Base-by-base conservation (phyloP, 2,113 vertebrate genomes). In the Accipiter virgatus region DNA sequence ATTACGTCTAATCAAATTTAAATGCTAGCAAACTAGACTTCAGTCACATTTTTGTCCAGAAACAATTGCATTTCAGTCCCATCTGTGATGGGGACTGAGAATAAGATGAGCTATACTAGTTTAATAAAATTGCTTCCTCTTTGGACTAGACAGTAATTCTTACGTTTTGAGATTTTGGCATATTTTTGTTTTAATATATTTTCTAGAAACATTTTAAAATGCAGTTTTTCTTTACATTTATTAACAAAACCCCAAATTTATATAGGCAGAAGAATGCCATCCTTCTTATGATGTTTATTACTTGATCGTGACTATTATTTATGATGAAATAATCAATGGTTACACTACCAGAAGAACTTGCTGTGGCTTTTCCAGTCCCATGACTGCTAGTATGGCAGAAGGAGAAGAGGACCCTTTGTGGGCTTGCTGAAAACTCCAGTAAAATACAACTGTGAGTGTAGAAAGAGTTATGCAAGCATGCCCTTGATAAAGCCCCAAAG, bases 1-100 rank as follows among this genome's bases (percentile, higher is more conserved):
- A 95, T 97, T 97, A 96, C 55, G 0, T 93, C 73, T 95, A 96
- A 95, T 95, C 93, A 94, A 84, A 91, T 89, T 95, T 70, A 96
- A 96, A 95, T 94, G 81, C 84, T 45, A 79, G 74, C 81, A 85
- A 80, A 90, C 81, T 87, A 94, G 93, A 90, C 47, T 90, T 93
- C 87, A 93, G 91, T 91, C 89, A 88, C 63, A 78, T 85, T 85
- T 97, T 91, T 91, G 58, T 93, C 81, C 71, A 59, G 81, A 93
- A 96, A 70, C 84, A 94, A 88, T 93, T 95, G 84, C 4, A 2
- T 90, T 95, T 91, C 89, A 85, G 66, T 87, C 84, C 87, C 89
- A 86, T 96, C 94, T 93, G 86, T 86, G 81, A 68, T 90, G 81
- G 62, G 50, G 48, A 55, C 78, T 73, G 73, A 77, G 86, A 93